Percentiles rank a stretch among this genome's conserved stretches.
phyloP scores from a whole-genome alignment of 2,888 invertebrate species.

The Alloplasta piceator region DNA sequence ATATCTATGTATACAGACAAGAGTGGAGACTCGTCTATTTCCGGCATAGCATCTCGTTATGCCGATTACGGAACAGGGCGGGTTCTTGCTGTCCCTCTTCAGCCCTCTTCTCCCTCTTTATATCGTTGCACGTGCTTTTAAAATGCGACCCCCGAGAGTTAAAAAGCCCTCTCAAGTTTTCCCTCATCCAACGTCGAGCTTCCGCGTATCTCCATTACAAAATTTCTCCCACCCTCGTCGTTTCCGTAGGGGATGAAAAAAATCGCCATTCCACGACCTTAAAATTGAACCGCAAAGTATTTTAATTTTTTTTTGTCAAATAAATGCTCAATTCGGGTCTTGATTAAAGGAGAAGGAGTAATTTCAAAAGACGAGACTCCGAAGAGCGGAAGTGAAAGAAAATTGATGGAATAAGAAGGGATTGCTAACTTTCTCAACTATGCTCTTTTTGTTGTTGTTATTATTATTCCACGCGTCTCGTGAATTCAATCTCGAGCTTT shows the following conservation, averaged over 20 bases:
- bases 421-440: too few species aligned
- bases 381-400: too few species aligned
- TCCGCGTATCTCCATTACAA: background rate
- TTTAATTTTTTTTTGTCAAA: too few species aligned
- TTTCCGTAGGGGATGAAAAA: background rate
- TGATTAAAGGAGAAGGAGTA: too few species aligned
- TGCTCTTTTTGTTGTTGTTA: too few species aligned
- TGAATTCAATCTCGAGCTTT: too few species aligned
- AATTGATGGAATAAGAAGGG: too few species aligned
- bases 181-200: slow-evolving; percentile 5
- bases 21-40: slow-evolving; percentile 58
- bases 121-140: slow-evolving; percentile 8
- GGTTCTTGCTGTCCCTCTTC: background rate
- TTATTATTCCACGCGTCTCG: too few species aligned
- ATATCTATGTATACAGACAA: slow-evolving; percentile 9
- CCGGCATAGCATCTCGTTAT: slow-evolving; percentile 59
- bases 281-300: too few species aligned
- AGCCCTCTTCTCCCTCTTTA: background rate
- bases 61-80: slow-evolving; percentile 59
- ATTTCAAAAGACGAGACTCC: too few species aligned
- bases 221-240: background rate
- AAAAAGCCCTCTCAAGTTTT: slow-evolving; percentile 9
- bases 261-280: too few species aligned
- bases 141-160: slow-evolving; percentile 9
- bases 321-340: too few species aligned